These are phyloP conservation scores for Epistrophe eligans DNA, from an alignment of 2,888 invertebrate genomes.

Conservation along the genomic window DNA sequence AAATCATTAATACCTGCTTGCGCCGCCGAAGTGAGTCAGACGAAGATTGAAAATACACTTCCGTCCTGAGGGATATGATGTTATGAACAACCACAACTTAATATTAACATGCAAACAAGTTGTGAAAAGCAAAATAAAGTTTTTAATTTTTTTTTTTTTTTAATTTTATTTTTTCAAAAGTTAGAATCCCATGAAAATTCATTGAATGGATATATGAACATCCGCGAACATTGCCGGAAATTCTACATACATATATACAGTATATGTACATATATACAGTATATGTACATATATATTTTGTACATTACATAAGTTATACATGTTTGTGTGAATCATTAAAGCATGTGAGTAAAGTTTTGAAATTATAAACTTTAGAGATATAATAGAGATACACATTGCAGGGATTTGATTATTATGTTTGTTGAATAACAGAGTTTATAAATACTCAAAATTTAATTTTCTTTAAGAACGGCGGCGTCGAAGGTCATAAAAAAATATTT, in stretches of 20 bases:
- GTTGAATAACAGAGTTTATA: background rate
- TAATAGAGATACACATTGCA: background rate
- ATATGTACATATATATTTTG: too few species aligned
- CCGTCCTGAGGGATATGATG: constrained; percentile 20
- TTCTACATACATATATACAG: too few species aligned
- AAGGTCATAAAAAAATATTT: too few species aligned
- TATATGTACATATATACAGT: too few species aligned
- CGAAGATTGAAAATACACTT: constrained; percentile 45
- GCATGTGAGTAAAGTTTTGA: constrained; percentile 16
- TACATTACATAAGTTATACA: too few species aligned
- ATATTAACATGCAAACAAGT: constrained; percentile 34
- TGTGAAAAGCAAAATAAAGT: constrained; percentile 30
- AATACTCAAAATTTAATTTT: too few species aligned
- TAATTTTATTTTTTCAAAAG: background rate
- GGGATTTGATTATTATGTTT: constrained; percentile 8
- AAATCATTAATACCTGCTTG: constrained; percentile 61
- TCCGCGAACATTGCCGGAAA: constrained; percentile 8
- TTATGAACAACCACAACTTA: constrained; percentile 29
- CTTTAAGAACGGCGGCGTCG: too few species aligned
- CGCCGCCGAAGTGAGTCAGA: background rate
- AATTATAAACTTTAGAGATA: constrained; percentile 8
- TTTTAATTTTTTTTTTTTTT: background rate
- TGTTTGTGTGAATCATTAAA: background rate
- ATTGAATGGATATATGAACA: constrained; percentile 12
- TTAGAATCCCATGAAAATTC: constrained; percentile 29